phyloP scores from a whole-genome alignment of 2,113 vertebrate species.

The Sebastes schlegelii region DNA sequence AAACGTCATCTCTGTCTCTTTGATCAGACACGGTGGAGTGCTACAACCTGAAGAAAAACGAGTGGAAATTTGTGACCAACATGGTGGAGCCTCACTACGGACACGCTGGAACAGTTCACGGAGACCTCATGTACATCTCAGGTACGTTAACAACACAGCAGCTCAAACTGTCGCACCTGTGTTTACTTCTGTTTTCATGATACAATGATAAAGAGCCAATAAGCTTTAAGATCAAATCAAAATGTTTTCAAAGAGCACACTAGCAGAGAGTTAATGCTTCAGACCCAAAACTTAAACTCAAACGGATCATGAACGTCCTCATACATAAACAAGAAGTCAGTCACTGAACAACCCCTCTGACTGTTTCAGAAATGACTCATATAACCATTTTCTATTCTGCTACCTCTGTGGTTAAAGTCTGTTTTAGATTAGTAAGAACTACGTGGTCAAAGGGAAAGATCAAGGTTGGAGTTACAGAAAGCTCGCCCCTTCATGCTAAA shows the following conservation, averaged over 20 bases:
- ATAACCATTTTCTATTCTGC: neutral
- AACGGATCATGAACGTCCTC: no score
- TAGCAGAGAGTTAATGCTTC: no score
- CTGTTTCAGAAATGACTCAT: neutral
- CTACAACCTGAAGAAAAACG: constrained; percentile 85
- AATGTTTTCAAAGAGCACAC: no score
- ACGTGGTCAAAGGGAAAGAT: neutral
- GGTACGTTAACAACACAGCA: constrained; percentile 61
- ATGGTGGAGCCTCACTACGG: constrained; percentile 87
- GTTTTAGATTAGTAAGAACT: neutral
- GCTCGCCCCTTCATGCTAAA: neutral
- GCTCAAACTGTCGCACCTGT: neutral
- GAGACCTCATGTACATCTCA: constrained; percentile 86
- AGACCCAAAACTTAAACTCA: no score
- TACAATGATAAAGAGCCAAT: no score
- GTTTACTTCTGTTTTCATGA: no score
- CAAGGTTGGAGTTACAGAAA: neutral
- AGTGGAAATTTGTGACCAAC: constrained; percentile 83
- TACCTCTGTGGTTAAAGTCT: no score
- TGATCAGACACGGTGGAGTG: constrained; percentile 84
- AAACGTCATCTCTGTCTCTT: neutral
- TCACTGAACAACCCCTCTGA: neutral
- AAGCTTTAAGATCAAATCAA: no score
- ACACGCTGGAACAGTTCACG: constrained; percentile 86
- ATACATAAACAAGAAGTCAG: neutral